Conservation (phyloP, 2,113 vertebrate genomes). For the Anseranas semipalmata region DNA sequence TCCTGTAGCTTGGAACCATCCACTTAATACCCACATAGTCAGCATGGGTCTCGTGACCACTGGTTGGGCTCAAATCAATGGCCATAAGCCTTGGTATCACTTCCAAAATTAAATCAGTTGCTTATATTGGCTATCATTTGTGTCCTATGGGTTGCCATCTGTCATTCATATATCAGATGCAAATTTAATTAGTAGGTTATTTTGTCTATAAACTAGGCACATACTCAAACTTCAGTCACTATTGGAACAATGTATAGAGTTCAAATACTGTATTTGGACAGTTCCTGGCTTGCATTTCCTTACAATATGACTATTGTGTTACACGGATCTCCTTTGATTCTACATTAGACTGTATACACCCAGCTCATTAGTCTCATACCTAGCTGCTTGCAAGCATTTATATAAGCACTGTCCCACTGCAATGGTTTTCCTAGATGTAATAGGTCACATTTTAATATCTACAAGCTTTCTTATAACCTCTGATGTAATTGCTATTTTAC, state of each 20-base stretch:
- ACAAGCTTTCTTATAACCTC: not conserved
- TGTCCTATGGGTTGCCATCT: conserved; percentile 42
- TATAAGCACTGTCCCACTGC: not conserved
- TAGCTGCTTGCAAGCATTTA: not conserved
- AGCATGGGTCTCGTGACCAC: conserved; percentile 23
- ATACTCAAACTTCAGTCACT: not conserved
- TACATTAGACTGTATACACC: not conserved
- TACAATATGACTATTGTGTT: not conserved
- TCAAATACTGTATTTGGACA: not conserved
- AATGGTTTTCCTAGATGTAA: not conserved
- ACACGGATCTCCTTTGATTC: not conserved
- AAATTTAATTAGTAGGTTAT: not conserved
- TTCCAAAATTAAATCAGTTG: conserved; percentile 13
- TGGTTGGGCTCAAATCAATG: not conserved
- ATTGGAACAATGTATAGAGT: not conserved
- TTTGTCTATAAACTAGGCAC: not conserved
- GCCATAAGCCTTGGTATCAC: not conserved
- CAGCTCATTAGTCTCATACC: not conserved
- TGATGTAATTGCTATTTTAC: not conserved
- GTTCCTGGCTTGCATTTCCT: not conserved
- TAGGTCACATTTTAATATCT: not conserved
- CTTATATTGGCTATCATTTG: not conserved
- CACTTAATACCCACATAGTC: conserved; percentile 8
- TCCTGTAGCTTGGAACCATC: conserved; percentile 4
- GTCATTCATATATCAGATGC: conserved; percentile 11